These are phyloP conservation scores for Nebria ingens DNA, from an alignment of 1,140 invertebrate genomes.

Conservation along the genomic window DNA sequence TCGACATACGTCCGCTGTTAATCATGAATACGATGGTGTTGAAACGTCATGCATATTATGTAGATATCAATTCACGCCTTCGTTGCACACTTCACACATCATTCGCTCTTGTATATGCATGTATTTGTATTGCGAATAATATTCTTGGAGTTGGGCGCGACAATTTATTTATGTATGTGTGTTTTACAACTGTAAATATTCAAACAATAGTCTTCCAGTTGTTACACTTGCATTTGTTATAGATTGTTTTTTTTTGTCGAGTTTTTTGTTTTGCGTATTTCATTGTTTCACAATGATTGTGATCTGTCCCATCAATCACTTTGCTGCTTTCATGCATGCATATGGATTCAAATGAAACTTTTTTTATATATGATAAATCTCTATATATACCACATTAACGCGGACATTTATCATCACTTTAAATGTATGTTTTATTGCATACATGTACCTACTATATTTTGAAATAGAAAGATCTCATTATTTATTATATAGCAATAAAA, in stretches of 20 bases:
- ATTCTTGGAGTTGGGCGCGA: background rate
- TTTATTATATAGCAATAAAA: no score
- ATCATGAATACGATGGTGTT: background rate
- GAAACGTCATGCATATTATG: background rate
- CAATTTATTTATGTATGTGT: background rate
- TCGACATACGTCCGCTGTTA: background rate
- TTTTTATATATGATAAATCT: background rate
- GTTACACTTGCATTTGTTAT: slow-evolving; percentile 4
- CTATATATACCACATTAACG: no score
- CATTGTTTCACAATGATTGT: slow-evolving; percentile 1
- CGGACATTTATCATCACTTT: no score
- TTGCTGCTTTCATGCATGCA: background rate
- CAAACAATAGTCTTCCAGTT: background rate
- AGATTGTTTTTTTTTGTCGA: background rate
- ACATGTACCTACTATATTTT: no score
- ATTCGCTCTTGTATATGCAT: background rate
- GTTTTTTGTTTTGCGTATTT: background rate
- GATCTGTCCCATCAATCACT: background rate
- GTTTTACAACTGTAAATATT: background rate
- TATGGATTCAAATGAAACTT: no score
- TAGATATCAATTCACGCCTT: background rate
- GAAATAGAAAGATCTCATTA: no score
- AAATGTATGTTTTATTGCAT: no score
- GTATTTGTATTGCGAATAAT: background rate
- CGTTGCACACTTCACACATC: background rate